phyloP scores from a whole-genome alignment of 2,888 invertebrate species.

The Trisateles emortualis region DNA sequence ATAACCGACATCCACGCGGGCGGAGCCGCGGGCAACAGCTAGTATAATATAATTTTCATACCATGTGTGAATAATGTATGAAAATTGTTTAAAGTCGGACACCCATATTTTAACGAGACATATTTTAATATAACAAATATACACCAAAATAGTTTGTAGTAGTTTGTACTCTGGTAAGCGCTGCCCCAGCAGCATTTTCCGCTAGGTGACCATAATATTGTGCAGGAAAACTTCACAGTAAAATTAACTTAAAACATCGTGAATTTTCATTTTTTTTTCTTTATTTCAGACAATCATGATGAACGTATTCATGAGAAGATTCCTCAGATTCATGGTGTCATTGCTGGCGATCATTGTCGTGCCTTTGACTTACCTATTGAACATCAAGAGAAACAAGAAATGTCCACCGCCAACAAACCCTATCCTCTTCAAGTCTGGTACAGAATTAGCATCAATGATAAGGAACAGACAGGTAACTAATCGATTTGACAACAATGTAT shows the following conservation, averaged over 20 bases:
- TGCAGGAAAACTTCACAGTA: neutral
- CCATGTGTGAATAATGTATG: too few species aligned
- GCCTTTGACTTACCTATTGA: slow-evolving; percentile 79
- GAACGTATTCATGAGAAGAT: slow-evolving; percentile 84
- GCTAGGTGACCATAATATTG: too few species aligned
- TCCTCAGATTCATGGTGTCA: slow-evolving; percentile 87
- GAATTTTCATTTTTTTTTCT: slow-evolving; percentile 1
- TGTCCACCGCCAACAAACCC: slow-evolving; percentile 90
- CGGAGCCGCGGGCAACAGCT: too few species aligned
- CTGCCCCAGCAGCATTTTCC: too few species aligned
- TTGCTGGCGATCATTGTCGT: slow-evolving; percentile 86
- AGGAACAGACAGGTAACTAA: slow-evolving; percentile 88
- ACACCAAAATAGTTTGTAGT: too few species aligned
- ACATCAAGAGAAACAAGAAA: slow-evolving; percentile 85
- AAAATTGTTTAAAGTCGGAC: too few species aligned
- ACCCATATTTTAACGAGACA: too few species aligned
- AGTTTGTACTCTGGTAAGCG: too few species aligned
- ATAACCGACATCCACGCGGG: too few species aligned
- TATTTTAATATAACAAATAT: too few species aligned
- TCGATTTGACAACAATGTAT: neutral
- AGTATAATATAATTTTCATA: too few species aligned
- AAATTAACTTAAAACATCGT: too few species aligned
- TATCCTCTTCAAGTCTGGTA: slow-evolving; percentile 90
- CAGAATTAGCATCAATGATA: slow-evolving; percentile 90
- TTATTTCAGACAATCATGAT: slow-evolving; percentile 86